These are phyloP conservation scores for Stegodyphus dumicola DNA, from an alignment of 1,140 invertebrate genomes.

Conservation along the genomic window DNA sequence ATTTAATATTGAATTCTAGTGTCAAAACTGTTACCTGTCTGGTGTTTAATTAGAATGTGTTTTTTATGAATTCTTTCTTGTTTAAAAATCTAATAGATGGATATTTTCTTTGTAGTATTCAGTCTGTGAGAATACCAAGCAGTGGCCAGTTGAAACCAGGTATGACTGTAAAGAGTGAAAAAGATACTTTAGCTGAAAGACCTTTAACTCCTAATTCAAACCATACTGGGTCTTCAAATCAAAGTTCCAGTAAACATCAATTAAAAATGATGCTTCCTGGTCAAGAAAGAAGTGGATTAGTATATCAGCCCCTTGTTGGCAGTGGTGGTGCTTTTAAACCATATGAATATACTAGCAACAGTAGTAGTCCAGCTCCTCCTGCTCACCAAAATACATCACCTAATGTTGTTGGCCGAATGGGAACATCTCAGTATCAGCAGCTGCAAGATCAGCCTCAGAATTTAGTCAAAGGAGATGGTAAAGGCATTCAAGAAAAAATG, in stretches of 20 bases:
- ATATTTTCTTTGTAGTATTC: constrained; percentile 7
- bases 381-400: constrained; percentile 62
- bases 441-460: constrained; percentile 62
- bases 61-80: neutral
- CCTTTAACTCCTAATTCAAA: constrained; percentile 26
- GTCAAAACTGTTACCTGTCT: neutral
- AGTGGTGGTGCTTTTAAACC: constrained; percentile 60
- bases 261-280: constrained; percentile 24
- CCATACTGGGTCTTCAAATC: constrained; percentile 4
- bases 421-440: constrained; percentile 46
- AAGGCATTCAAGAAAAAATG: constrained; percentile 20
- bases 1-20: neutral
- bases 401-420: constrained; percentile 7
- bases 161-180: constrained; percentile 21
- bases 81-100: neutral
- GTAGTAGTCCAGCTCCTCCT: constrained; percentile 58
- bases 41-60: neutral
- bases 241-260: constrained; percentile 35
- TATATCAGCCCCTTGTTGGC: constrained; percentile 54
- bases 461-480: constrained; percentile 60
- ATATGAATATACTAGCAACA: constrained; percentile 59
- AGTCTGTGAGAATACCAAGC: constrained; percentile 1
- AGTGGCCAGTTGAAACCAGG: constrained; percentile 12
- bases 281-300: constrained; percentile 40
- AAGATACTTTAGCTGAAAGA: constrained; percentile 35